These are phyloP conservation scores for Philereme vetulata DNA, from an alignment of 2,888 invertebrate genomes.

Conservation along the genomic window DNA sequence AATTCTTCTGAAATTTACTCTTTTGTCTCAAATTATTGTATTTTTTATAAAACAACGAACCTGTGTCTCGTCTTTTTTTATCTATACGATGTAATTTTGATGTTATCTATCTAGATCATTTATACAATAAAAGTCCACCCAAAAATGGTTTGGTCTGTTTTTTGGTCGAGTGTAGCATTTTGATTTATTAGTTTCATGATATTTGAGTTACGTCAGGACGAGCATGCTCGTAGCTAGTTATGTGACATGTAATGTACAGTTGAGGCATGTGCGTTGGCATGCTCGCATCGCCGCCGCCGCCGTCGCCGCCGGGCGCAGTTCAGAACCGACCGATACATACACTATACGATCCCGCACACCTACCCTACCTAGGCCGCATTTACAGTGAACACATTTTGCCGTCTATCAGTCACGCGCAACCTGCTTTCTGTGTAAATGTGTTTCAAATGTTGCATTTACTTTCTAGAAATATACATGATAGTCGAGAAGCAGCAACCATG, in stretches of 20 bases:
- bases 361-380: neutral
- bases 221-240: conserved; percentile 56
- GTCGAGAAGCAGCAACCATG: too few species aligned
- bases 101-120: too few species aligned
- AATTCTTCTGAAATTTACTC: neutral
- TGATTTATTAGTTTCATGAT: neutral
- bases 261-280: conserved; percentile 80
- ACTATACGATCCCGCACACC: conserved; percentile 21
- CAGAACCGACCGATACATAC: conserved; percentile 52
- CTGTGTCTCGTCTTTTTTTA: neutral
- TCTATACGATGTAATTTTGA: neutral
- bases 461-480: too few species aligned
- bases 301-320: conserved; percentile 55
- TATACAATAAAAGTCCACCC: too few species aligned
- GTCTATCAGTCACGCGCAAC: too few species aligned
- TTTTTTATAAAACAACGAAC: neutral
- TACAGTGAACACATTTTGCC: too few species aligned
- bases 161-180: too few species aligned
- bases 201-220: conserved; percentile 51
- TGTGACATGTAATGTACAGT: conserved; percentile 58
- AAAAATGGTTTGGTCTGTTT: too few species aligned
- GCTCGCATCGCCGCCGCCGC: conserved; percentile 63
- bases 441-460: too few species aligned
- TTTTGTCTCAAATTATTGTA: neutral
- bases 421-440: too few species aligned